These are phyloP conservation scores for Dasypus novemcinctus DNA, from an alignment of 2,113 vertebrate species.

Conservation along the genomic window DNA sequence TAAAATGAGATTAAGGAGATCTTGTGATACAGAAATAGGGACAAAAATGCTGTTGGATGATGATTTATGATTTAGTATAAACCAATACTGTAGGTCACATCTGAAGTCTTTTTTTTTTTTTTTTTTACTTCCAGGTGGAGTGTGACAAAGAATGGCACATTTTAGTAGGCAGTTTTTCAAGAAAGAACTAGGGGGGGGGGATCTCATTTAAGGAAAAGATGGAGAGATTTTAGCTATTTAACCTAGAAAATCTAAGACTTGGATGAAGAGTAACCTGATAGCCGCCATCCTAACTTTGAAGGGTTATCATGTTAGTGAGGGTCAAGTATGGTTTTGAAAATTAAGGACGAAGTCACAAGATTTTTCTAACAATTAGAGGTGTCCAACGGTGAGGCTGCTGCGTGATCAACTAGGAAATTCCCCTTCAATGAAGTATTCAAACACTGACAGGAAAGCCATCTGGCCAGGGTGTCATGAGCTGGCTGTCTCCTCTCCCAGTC, in stretches of 20 bases:
- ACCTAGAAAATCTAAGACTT: background rate
- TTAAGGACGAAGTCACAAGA: background rate
- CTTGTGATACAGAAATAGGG: background rate
- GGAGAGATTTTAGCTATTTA: background rate
- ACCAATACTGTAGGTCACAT: background rate
- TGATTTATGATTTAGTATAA: constrained; percentile 7
- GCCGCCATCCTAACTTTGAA: background rate
- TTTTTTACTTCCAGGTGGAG: background rate
- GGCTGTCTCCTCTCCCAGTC: background rate
- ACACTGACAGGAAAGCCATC: background rate
- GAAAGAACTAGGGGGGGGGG: background rate
- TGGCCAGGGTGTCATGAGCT: background rate
- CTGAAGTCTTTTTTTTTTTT: background rate
- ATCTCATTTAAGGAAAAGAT: background rate
- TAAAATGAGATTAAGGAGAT: background rate
- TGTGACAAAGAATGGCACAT: background rate
- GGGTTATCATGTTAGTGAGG: background rate
- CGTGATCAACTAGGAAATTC: background rate
- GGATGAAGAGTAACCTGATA: background rate
- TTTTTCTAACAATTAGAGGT: background rate
- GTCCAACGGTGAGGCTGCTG: background rate
- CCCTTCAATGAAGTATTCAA: background rate
- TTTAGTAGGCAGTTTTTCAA: background rate
- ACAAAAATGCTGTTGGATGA: background rate
- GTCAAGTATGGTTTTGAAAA: background rate